These are phyloP conservation scores for Ascaphus truei DNA, from an alignment of 2,113 vertebrate species.

Conservation along the genomic window DNA sequence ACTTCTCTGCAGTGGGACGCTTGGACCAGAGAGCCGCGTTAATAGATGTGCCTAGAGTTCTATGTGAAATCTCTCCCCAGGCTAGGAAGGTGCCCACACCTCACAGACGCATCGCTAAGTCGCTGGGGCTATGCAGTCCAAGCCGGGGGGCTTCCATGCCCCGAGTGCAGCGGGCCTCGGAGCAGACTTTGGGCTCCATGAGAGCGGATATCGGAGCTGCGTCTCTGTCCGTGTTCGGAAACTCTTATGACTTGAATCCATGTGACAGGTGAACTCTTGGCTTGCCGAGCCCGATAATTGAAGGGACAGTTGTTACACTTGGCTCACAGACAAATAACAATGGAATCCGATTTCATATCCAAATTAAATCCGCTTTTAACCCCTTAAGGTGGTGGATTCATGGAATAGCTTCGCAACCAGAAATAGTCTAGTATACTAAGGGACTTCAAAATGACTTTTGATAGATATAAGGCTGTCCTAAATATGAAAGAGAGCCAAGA, in stretches of 20 bases:
- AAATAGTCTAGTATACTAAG: too few species aligned
- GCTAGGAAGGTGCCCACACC: conserved; percentile 59
- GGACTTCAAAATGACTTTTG: too few species aligned
- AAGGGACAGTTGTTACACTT: too few species aligned
- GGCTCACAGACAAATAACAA: too few species aligned
- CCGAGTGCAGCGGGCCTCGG: conserved; percentile 68
- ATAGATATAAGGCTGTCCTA: too few species aligned
- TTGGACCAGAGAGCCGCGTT: too few species aligned
- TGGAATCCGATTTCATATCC: too few species aligned
- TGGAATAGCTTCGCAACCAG: too few species aligned
- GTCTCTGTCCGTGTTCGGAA: conserved; percentile 87
- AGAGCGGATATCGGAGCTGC: conserved; percentile 90
- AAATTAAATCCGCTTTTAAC: too few species aligned
- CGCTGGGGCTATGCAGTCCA: conserved; percentile 73
- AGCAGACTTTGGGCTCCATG: conserved; percentile 80
- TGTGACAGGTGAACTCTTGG: conserved; percentile 61
- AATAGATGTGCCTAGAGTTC: not conserved
- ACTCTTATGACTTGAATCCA: conserved; percentile 83
- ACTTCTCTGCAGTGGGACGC: too few species aligned
- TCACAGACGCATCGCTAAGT: conserved; percentile 81
- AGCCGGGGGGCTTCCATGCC: conserved; percentile 67
- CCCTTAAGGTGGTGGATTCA: too few species aligned
- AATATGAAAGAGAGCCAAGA: too few species aligned
- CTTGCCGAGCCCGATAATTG: not conserved
- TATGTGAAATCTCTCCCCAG: conserved; percentile 28